Conservation (phyloP, 2,797 vertebrate genomes). For the Poecile montanus region DNA sequence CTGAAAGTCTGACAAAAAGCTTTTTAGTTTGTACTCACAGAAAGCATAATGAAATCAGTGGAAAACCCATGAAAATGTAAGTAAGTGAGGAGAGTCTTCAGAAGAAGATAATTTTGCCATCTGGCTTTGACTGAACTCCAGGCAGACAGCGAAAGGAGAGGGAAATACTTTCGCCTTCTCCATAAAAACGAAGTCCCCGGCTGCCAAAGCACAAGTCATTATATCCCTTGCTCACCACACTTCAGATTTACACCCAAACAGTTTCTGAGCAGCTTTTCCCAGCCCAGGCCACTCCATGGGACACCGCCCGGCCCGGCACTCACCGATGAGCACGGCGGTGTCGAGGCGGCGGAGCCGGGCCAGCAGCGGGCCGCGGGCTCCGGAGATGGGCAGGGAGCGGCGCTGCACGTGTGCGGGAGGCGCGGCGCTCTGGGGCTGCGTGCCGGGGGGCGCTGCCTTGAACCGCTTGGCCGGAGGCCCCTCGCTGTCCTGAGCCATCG, state of each 20-base stretch:
- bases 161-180: neutral
- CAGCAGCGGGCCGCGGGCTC: neutral
- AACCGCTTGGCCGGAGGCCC: neutral
- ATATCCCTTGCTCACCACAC: rapidly evolving
- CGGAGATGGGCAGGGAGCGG: neutral
- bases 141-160: rapidly evolving
- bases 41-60: neutral
- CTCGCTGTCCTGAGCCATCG: neutral
- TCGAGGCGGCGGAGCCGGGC: neutral
- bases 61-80: rapidly evolving
- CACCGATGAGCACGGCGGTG: neutral
- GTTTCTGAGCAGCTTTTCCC: rapidly evolving
- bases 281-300: neutral
- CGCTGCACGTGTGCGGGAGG: neutral
- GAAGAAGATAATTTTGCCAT: neutral
- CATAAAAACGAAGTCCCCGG: rapidly evolving
- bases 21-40: neutral
- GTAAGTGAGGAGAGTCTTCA: neutral
- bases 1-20: neutral
- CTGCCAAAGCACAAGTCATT: neutral
- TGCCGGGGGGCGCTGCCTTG: neutral
- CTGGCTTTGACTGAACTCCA: neutral
- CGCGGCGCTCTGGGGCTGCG: neutral
- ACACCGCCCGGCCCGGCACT: neutral
- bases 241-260: neutral